phyloP scores from a whole-genome alignment of 2,888 invertebrate genomes.

The Patella caerulea region DNA sequence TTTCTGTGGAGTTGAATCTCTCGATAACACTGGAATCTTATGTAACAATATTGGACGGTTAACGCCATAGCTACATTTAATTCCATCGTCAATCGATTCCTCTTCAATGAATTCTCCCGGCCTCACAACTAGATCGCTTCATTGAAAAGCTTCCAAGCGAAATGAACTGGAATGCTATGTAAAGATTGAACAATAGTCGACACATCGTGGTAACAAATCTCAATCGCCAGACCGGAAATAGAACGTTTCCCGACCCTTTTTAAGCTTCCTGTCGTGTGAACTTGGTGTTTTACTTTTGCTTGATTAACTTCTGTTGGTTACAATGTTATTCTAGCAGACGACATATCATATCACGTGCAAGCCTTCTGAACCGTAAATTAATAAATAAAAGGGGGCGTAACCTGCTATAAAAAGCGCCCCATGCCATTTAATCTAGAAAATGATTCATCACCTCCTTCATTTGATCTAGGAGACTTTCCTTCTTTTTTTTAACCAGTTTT shows the following conservation, averaged over 20 bases:
- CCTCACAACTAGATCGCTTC: not conserved
- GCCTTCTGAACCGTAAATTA: too few relatives aligned
- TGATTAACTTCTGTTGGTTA: not conserved
- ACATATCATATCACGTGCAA: too few relatives aligned
- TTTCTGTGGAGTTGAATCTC: too few relatives aligned
- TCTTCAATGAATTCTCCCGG: slow-evolving; percentile 3
- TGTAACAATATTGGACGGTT: slow-evolving; percentile 5
- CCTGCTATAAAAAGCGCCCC: too few relatives aligned
- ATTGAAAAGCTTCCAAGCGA: not conserved
- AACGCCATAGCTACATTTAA: not conserved
- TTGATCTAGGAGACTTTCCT: too few relatives aligned
- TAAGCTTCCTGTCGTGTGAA: not conserved
- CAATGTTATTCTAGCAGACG: too few relatives aligned
- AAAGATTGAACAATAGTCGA: too few relatives aligned
- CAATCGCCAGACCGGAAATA: not conserved
- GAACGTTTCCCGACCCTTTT: slow-evolving; percentile 4
- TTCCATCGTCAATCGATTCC: not conserved
- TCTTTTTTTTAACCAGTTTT: too few relatives aligned
- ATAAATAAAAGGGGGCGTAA: too few relatives aligned
- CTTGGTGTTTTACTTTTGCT: not conserved
- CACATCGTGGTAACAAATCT: not conserved
- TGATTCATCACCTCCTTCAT: too few relatives aligned
- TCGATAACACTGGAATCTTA: not conserved
- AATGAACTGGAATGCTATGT: not conserved
- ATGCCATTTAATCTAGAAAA: too few relatives aligned